Conservation (phyloP, 1,140 invertebrate species). For the Camponotus vicinus region DNA sequence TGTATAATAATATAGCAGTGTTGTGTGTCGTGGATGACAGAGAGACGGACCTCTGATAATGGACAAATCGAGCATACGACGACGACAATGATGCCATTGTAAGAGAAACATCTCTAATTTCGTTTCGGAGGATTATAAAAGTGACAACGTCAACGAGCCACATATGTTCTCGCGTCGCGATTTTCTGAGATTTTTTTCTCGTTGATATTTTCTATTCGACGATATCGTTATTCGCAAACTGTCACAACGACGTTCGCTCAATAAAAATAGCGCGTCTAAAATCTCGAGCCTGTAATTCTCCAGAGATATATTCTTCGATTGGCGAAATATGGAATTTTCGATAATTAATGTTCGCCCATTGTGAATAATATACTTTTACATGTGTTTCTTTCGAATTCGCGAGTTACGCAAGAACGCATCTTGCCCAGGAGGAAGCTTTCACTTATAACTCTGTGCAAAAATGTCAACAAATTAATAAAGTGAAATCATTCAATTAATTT, state of each 20-base stretch:
- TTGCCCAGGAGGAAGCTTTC: conserved; percentile 24
- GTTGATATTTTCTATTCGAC: too few relatives aligned
- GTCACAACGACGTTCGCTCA: not conserved
- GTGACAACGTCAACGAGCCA: not conserved
- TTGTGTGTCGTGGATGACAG: not conserved
- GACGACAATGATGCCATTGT: not conserved
- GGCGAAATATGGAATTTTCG: too few relatives aligned
- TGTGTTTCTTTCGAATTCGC: not conserved
- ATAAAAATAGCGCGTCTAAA: not conserved
- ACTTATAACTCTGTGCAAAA: not conserved
- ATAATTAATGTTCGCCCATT: not conserved
- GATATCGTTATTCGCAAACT: not conserved
- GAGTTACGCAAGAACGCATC: not conserved
- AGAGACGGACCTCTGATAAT: conserved; percentile 36
- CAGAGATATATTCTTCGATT: too few relatives aligned
- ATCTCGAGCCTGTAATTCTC: not conserved
- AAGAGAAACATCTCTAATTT: not conserved
- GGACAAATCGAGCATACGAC: conserved; percentile 47
- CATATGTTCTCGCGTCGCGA: not conserved
- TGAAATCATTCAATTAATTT: too few relatives aligned
- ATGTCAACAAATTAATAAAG: conserved; percentile 10
- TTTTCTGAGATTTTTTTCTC: not conserved
- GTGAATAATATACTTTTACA: not conserved
- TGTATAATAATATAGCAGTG: not conserved
- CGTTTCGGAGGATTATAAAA: conserved; percentile 9